Percentiles rank a stretch among this genome's conserved stretches.
Evolutionary conservation across 2,113 vertebrate genomes (phyloP).

Genomic region (Rhinolophus ferrumequinum): DNA sequence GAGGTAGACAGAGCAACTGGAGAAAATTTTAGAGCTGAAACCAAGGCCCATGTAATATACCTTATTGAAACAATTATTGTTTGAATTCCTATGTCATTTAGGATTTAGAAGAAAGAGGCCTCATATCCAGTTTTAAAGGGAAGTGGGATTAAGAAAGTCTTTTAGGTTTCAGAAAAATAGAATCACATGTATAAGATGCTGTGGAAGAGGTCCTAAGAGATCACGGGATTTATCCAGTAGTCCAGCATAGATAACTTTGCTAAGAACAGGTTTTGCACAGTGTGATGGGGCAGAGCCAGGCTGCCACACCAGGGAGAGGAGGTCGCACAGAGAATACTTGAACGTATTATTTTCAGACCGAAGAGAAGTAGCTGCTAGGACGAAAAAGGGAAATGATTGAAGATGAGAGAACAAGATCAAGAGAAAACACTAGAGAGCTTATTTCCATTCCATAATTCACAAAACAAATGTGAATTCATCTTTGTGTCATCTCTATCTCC

Average conservation of each 20-base stretch:
- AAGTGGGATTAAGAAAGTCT: neutral
- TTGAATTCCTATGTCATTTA: constrained; percentile 9
- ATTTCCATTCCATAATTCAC: constrained; percentile 41
- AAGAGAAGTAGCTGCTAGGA: constrained; percentile 35
- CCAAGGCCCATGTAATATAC: neutral
- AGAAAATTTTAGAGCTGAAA: neutral
- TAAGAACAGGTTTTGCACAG: neutral
- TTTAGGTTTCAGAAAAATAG: neutral
- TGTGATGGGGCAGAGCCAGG: neutral
- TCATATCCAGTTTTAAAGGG: neutral
- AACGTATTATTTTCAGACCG: constrained; percentile 55
- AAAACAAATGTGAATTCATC: constrained; percentile 40
- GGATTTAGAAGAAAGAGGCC: neutral
- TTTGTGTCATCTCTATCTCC: neutral
- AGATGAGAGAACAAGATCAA: constrained; percentile 39
- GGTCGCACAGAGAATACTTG: neutral
- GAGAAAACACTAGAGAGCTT: constrained; percentile 45
- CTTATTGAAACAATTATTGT: neutral
- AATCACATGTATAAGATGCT: neutral
- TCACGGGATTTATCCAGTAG: neutral
- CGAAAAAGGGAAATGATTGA: constrained; percentile 54
- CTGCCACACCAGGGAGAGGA: neutral
- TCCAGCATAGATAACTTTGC: neutral
- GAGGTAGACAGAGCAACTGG: neutral
- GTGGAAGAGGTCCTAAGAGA: neutral